These are phyloP conservation scores for Galerucella pusilla DNA, from an alignment of 2,888 invertebrate species.

Conservation along the genomic window DNA sequence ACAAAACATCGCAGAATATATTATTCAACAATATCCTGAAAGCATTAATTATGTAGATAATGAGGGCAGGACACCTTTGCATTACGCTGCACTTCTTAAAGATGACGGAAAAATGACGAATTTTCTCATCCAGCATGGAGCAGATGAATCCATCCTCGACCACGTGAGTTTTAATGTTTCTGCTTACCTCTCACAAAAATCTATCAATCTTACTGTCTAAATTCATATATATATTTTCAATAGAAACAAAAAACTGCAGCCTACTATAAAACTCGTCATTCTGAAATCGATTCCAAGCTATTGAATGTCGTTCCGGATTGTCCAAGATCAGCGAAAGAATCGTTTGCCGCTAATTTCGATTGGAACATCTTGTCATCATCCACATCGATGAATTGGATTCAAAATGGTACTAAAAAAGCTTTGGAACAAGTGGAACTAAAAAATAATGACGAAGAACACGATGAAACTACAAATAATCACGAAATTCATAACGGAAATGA, in stretches of 20 bases:
- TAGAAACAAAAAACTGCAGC: slow-evolving; percentile 87
- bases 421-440: not conserved
- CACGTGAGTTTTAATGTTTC: slow-evolving; percentile 73
- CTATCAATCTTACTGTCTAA: no score
- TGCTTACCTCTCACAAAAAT: not conserved
- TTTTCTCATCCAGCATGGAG: slow-evolving; percentile 82
- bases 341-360: slow-evolving; percentile 77
- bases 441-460: slow-evolving; percentile 39
- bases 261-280: slow-evolving; percentile 80
- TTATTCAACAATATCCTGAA: slow-evolving; percentile 76
- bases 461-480: slow-evolving; percentile 10
- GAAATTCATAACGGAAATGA: slow-evolving; percentile 50
- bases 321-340: slow-evolving; percentile 79
- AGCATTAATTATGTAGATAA: slow-evolving; percentile 78
- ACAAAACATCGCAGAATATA: slow-evolving; percentile 78
- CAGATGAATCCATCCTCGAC: slow-evolving; percentile 85
- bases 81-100: slow-evolving; percentile 85
- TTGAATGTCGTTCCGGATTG: slow-evolving; percentile 82
- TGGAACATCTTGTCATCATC: slow-evolving; percentile 74
- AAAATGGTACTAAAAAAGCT: slow-evolving; percentile 50
- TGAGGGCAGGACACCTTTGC: slow-evolving; percentile 88
- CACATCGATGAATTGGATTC: slow-evolving; percentile 50
- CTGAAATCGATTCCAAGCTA: slow-evolving; percentile 80
- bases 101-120: slow-evolving; percentile 83
- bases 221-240: not conserved